Percentiles rank a stretch among this genome's conserved stretches.
Conservation (phyloP, 2,888 invertebrate species). For the Leucozona laternaria region DNA sequence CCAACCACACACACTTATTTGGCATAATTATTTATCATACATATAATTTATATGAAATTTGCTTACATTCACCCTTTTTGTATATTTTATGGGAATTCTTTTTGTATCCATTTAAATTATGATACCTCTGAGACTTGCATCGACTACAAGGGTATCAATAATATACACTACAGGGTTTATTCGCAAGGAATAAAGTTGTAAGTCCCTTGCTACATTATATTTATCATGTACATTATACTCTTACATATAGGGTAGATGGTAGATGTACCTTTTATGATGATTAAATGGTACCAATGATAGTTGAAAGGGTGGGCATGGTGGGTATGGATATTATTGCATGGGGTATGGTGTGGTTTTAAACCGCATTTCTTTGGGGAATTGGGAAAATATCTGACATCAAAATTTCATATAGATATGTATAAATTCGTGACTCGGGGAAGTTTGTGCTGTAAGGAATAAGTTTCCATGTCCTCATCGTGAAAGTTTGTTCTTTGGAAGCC, state of each 20-base stretch:
- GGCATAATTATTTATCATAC: conserved; percentile 62
- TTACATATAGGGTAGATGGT: conserved; percentile 7
- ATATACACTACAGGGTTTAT: conserved; percentile 55
- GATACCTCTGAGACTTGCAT: conserved; percentile 57
- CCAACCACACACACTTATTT: conserved; percentile 35
- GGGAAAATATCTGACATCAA: conserved; percentile 35
- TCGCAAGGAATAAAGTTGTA: conserved; percentile 51
- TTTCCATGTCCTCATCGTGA: conserved; percentile 2
- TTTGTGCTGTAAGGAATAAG: conserved; percentile 13
- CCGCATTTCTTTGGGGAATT: conserved; percentile 49
- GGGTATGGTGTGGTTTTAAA: conserved; percentile 19
- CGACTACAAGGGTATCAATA: conserved; percentile 51
- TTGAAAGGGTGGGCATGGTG: neutral
- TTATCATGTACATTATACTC: conserved; percentile 53
- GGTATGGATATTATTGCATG: neutral
- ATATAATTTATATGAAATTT: conserved; percentile 51
- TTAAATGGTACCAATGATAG: conserved; percentile 73
- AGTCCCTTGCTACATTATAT: conserved; percentile 38
- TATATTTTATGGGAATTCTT: conserved; percentile 12
- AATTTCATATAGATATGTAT: conserved; percentile 4
- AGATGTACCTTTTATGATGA: conserved; percentile 71
- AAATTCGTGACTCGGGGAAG: conserved; percentile 20
- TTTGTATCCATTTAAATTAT: conserved; percentile 60
- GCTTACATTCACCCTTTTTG: conserved; percentile 48
- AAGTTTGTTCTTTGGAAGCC: conserved; percentile 24